phyloP scores from a whole-genome alignment of 2,113 vertebrate species.

The Atlantisia rogersi region DNA sequence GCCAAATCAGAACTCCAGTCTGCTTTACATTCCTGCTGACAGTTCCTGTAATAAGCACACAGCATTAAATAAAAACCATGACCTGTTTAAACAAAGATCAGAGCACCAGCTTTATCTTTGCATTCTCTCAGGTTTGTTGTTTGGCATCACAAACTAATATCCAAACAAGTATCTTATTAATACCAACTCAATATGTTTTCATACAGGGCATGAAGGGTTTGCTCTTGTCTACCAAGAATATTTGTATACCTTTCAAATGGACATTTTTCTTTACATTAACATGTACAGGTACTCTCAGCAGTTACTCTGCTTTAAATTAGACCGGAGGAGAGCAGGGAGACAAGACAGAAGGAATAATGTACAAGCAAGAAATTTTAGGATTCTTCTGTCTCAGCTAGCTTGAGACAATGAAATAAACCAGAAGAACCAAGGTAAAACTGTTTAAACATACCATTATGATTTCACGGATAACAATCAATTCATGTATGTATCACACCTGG shows the following conservation, averaged over 20 bases:
- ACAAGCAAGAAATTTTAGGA: neutral
- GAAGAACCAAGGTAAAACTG: neutral
- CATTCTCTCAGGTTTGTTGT: neutral
- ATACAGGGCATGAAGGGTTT: neutral
- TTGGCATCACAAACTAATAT: neutral
- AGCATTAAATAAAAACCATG: conserved; percentile 38
- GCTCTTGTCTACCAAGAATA: neutral
- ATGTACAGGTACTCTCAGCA: neutral
- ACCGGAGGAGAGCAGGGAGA: neutral
- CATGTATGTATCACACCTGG: neutral
- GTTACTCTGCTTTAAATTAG: neutral
- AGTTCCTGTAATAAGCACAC: neutral
- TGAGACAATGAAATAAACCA: conserved; percentile 5
- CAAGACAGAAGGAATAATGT: neutral
- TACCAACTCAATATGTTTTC: neutral
- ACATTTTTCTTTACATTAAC: neutral
- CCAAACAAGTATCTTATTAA: neutral
- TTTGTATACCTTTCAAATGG: neutral
- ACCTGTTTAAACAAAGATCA: conserved; percentile 57
- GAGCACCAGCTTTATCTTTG: neutral
- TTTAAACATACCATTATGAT: neutral
- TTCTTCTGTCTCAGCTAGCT: neutral
- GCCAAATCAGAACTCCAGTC: neutral
- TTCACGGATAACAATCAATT: neutral
- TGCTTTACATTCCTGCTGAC: neutral